phyloP scores from a whole-genome alignment of 2,797 vertebrate genomes.

The Takifugu rubripes region DNA sequence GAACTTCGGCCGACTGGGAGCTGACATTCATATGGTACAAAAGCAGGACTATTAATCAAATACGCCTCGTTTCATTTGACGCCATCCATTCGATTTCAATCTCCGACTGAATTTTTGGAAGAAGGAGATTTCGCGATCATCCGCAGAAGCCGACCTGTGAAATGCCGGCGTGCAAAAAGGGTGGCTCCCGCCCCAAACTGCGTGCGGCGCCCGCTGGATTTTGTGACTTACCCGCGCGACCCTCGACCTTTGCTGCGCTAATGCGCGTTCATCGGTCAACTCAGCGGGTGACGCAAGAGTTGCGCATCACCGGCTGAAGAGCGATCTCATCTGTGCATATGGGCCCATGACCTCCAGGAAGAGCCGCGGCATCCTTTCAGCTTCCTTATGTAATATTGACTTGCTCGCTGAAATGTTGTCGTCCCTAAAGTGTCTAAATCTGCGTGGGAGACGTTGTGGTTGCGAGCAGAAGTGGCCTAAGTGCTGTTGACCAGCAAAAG shows the following conservation, averaged over 20 bases:
- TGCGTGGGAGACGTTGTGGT: conserved; percentile 17
- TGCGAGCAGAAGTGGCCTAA: conserved; percentile 10
- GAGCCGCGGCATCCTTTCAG: conserved; percentile 22
- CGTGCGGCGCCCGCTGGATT: no score
- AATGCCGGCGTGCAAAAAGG: no score
- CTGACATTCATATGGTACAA: neutral
- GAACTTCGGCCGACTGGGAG: conserved; percentile 2
- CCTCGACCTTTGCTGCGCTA: neutral
- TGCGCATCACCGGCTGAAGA: conserved; percentile 3
- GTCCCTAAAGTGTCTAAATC: conserved; percentile 28
- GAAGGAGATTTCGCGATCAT: no score
- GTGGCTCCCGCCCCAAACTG: no score
- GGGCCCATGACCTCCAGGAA: conserved; percentile 17
- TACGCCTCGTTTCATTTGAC: no score
- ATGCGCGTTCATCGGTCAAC: conserved; percentile 11
- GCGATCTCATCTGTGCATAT: conserved; percentile 16
- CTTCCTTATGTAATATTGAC: conserved; percentile 46
- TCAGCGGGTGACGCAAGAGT: conserved; percentile 8
- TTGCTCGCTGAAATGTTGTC: conserved; percentile 31
- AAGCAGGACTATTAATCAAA: no score
- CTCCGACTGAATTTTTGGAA: no score
- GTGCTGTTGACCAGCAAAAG: conserved; percentile 47
- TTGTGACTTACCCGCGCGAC: no score
- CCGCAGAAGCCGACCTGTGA: no score
- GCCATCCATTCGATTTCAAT: no score